These are phyloP conservation scores for Siphamia tubifer DNA, from an alignment of 2,113 vertebrate species.

Conservation along the genomic window DNA sequence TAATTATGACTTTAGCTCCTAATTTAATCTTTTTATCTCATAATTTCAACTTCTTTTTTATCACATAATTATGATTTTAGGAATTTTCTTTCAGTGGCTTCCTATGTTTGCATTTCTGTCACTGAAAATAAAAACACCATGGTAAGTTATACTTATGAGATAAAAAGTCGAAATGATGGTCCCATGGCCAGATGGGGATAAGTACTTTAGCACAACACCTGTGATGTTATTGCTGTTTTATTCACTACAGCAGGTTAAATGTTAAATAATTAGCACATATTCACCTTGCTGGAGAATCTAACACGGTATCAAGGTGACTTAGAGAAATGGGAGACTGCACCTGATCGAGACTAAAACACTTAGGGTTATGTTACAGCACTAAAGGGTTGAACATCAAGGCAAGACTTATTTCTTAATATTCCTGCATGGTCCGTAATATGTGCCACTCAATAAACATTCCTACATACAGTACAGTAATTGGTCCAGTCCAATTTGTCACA, in stretches of 20 bases:
- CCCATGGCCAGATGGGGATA: no score
- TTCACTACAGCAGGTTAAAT: conserved; percentile 26
- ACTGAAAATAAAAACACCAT: no score
- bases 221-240: conserved; percentile 70
- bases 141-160: no score
- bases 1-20: no score
- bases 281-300: conserved; percentile 48
- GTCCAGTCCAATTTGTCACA: conserved; percentile 63
- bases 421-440: conserved; percentile 53
- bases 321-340: conserved; percentile 76
- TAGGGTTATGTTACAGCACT: conserved; percentile 29
- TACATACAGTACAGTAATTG: conserved; percentile 53
- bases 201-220: no score
- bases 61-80: no score
- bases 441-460: conserved; percentile 48
- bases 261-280: background rate
- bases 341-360: conserved; percentile 46
- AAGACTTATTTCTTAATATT: conserved; percentile 35
- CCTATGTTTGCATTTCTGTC: no score
- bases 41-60: no score
- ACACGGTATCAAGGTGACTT: no score
- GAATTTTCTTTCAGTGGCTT: no score
- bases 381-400: conserved; percentile 59
- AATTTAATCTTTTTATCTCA: no score
- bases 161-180: no score